phyloP scores from a whole-genome alignment of 2,113 vertebrate genomes.

The Tor tambroides region DNA sequence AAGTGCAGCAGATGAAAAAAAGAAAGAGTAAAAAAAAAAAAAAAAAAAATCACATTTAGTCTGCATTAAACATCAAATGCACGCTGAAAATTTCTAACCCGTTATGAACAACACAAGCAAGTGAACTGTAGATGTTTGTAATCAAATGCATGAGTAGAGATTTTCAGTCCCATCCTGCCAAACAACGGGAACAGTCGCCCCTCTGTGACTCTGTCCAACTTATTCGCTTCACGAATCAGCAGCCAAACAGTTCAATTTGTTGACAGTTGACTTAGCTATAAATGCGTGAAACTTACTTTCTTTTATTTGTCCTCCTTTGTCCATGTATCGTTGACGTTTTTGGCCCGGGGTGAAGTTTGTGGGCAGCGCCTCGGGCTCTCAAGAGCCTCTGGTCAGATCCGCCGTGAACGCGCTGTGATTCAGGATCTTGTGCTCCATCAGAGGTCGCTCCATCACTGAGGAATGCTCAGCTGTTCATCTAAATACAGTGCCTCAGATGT shows the following conservation, averaged over 20 bases:
- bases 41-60: neutral
- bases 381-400: neutral
- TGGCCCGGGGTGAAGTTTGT: no score
- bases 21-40: neutral
- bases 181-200: neutral
- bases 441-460: constrained; percentile 44
- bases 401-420: neutral
- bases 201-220: neutral
- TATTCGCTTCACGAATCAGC: neutral
- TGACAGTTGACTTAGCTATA: no score
- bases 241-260: neutral
- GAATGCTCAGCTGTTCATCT: constrained; percentile 30
- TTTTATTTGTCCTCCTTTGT: neutral
- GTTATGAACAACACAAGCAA: neutral
- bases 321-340: neutral
- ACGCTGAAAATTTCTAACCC: neutral
- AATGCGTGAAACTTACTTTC: constrained; percentile 26
- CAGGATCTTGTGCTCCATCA: constrained; percentile 17
- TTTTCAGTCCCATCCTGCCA: constrained; percentile 37
- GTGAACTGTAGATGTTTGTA: neutral
- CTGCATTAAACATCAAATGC: neutral
- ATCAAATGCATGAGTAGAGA: constrained; percentile 12
- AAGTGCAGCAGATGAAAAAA: neutral
- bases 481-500: neutral
- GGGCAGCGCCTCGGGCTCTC: neutral